A percentile compares a stretch with the other conserved stretches of the same genome.
Conservation (phyloP, 2,113 vertebrate genomes). For the Ameiurus melas region DNA sequence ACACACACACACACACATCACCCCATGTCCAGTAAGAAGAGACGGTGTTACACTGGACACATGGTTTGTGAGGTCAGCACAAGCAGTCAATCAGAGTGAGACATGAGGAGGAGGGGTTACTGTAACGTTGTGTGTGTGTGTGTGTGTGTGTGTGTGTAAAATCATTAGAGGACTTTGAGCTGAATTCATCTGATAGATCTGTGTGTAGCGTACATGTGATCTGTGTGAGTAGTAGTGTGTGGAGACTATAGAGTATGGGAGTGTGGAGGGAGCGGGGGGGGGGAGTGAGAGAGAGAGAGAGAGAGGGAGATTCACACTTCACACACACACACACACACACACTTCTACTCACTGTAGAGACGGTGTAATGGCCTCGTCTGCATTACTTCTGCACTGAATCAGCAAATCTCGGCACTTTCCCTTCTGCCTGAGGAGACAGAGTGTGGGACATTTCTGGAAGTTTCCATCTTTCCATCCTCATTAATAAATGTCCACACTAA, state of each 20-base stretch:
- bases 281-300: too few species aligned
- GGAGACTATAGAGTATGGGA: too few species aligned
- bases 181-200: not conserved
- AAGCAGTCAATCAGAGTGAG: slow-evolving; percentile 14
- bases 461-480: not conserved
- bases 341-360: not conserved
- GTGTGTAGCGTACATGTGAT: too few species aligned
- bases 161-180: not conserved
- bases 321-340: not conserved
- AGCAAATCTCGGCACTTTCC: not conserved
- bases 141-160: too few species aligned
- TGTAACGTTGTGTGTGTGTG: not conserved
- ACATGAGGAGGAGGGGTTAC: not conserved
- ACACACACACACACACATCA: slow-evolving; percentile 41
- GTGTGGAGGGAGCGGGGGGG: too few species aligned
- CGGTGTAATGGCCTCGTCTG: not conserved
- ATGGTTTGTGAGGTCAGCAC: not conserved
- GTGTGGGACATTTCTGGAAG: not conserved
- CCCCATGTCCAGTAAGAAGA: slow-evolving; percentile 41
- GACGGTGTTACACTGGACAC: slow-evolving; percentile 3
- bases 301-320: too few species aligned
- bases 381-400: not conserved
- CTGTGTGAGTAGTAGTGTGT: too few species aligned
- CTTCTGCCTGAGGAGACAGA: not conserved
- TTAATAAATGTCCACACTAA: not conserved